Base-by-base conservation (phyloP, 1,140 invertebrate species). In the Pantala flavescens region DNA sequence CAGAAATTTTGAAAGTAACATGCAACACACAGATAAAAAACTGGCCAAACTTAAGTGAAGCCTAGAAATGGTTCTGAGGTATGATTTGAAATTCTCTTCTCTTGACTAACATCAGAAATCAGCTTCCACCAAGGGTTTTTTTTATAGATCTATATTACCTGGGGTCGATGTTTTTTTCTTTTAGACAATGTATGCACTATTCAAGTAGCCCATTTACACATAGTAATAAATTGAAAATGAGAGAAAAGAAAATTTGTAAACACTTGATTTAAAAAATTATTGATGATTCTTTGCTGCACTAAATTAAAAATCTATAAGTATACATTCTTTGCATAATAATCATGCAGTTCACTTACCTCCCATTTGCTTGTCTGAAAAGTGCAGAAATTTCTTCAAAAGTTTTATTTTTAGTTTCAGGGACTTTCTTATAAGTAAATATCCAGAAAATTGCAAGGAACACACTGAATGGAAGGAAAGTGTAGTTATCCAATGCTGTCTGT, bases 321-420 rank as follows among this genome's bases (percentile, higher is more conserved):
- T 5, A 36, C 28, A 36, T 36, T 36, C 28, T 5, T 36, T 36
- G 28, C 9, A 36, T 2, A 5, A 36, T 5, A 9, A 9, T 5
- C 28, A 36, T 36, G 28, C 28, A 36, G 28, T 36, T 36, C 21
- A 81, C 89, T 86, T 87, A 93, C 92, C 92, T 93, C 86, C 90
- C 91, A 83, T 93, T 92, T 80, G 89, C 90, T 83, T 92, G 91
- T 80, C 92, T 88, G 87, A 97, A 97, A 79, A 96, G 85, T 77
- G 93, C 92, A 81, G 94, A 87, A 82, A 98, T 98, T 84, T 99
- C 96, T 87, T 98, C 96, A 83, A 98, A 97, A 77, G 95, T 97
- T 87, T 96, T 97, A 84, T 98, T 98, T 87, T 98, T 98, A 77
- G 97, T 99, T 89, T 99, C 97, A 81, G 97, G 97, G 82, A 98